phyloP scores from a whole-genome alignment of 2,888 invertebrate species.

The Cryptus viduatorius region DNA sequence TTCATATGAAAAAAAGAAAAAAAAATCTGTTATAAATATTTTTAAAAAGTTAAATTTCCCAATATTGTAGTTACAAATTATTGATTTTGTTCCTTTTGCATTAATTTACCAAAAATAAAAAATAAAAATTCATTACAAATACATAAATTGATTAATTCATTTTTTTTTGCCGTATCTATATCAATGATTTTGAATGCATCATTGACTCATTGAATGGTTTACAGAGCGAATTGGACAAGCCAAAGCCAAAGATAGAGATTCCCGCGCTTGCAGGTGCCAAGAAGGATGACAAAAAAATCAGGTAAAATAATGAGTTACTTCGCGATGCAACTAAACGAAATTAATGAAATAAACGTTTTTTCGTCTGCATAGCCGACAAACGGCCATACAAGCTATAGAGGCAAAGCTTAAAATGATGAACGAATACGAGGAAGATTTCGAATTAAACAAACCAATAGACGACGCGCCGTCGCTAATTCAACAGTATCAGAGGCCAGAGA shows the following conservation, averaged over 20 bases:
- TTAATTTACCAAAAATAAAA: neutral
- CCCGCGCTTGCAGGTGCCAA: constrained; percentile 90
- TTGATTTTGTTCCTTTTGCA: neutral
- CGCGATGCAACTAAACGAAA: neutral
- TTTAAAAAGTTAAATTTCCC: neutral
- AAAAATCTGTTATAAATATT: neutral
- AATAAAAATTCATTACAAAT: too few relatives aligned
- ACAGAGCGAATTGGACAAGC: constrained; percentile 91
- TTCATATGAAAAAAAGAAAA: too few relatives aligned
- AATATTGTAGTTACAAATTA: neutral
- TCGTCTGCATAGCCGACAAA: constrained; percentile 88
- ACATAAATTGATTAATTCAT: neutral
- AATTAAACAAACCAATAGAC: constrained; percentile 90
- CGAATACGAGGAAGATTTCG: constrained; percentile 90
- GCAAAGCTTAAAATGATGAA: constrained; percentile 93
- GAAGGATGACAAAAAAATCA: constrained; percentile 86
- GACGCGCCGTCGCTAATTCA: constrained; percentile 90
- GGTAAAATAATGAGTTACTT: constrained; percentile 71
- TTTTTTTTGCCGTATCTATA: neutral
- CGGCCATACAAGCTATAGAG: constrained; percentile 95
- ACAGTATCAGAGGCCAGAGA: constrained; percentile 87
- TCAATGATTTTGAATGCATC: constrained; percentile 22
- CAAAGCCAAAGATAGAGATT: constrained; percentile 91
- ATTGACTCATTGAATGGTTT: constrained; percentile 65
- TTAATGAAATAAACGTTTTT: constrained; percentile 32